Conservation (phyloP, 2,113 vertebrate genomes). For the Octodon degus region DNA sequence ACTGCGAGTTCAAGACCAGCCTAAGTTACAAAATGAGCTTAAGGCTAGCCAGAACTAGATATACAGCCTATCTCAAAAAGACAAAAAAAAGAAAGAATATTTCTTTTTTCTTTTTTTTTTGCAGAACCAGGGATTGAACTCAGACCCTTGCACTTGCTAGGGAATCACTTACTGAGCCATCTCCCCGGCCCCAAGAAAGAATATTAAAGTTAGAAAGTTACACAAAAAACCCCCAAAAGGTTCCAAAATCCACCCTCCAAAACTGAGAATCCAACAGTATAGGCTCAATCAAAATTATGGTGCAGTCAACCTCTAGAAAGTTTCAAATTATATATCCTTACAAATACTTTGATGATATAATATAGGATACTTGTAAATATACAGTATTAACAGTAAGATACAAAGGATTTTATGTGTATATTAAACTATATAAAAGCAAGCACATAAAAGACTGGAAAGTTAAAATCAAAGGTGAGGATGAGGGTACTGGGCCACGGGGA, state of each 20-base stretch:
- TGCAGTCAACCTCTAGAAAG: constrained; percentile 29
- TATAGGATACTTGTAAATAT: background rate
- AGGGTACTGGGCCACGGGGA: background rate
- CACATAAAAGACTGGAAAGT: background rate
- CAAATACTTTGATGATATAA: constrained; percentile 20
- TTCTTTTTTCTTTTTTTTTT: too few species aligned
- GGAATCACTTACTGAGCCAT: too few species aligned
- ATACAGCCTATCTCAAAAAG: too few species aligned
- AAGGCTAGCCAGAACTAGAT: too few species aligned
- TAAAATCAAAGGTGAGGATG: constrained; percentile 21
- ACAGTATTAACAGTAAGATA: constrained; percentile 26
- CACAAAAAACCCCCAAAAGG: background rate
- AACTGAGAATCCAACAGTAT: constrained; percentile 49
- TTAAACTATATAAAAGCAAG: constrained; percentile 25
- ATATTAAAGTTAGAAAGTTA: background rate
- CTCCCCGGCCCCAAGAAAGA: background rate
- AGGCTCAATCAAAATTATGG: constrained; percentile 58
- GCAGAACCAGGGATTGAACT: too few species aligned
- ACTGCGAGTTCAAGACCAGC: too few species aligned
- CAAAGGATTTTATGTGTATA: constrained; percentile 4
- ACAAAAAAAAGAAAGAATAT: too few species aligned
- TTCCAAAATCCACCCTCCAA: background rate
- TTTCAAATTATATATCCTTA: background rate
- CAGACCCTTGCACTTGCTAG: too few species aligned
- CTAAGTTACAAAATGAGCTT: too few species aligned